Evolutionary conservation across 2,797 vertebrate species (phyloP).

Genomic region (Babyrousa celebensis): DNA sequence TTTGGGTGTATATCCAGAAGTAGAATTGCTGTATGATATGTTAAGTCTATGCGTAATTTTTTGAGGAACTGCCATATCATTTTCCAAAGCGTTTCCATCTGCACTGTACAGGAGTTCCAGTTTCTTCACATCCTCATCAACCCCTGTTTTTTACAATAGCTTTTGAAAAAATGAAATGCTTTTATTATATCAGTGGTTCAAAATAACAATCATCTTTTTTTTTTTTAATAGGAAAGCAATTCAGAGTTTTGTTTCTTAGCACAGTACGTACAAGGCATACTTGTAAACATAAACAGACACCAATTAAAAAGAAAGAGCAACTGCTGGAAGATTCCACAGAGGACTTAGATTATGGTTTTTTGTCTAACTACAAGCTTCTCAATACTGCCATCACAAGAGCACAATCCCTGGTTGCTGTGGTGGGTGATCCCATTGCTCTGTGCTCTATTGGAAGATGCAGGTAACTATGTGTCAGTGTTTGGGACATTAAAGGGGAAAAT

Average conservation of each 20-base stretch:
- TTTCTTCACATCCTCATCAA: neutral
- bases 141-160: neutral
- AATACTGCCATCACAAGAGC: constrained; percentile 99
- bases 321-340: constrained; percentile 98
- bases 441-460: constrained; percentile 99
- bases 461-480: constrained; percentile 90
- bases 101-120: neutral
- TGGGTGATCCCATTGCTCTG: constrained; percentile 98
- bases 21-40: neutral
- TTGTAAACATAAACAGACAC: constrained; percentile 99
- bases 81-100: neutral
- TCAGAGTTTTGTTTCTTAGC: constrained; percentile 98
- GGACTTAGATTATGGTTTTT: constrained; percentile 99
- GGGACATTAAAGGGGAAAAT: neutral
- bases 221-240: constrained; percentile 96
- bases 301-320: constrained; percentile 99
- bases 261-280: constrained; percentile 99
- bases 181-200: constrained; percentile 65
- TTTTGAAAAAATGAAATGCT: constrained; percentile 55
- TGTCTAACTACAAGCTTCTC: constrained; percentile 99
- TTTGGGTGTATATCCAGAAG: neutral
- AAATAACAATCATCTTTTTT: constrained; percentile 71
- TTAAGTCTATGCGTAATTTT: neutral
- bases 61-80: neutral
- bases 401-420: constrained; percentile 98